Evolutionary conservation across 2,888 invertebrate species (phyloP), one percentile per base, ranked within the genome.

Genomic region (Antitype chi): DNA sequence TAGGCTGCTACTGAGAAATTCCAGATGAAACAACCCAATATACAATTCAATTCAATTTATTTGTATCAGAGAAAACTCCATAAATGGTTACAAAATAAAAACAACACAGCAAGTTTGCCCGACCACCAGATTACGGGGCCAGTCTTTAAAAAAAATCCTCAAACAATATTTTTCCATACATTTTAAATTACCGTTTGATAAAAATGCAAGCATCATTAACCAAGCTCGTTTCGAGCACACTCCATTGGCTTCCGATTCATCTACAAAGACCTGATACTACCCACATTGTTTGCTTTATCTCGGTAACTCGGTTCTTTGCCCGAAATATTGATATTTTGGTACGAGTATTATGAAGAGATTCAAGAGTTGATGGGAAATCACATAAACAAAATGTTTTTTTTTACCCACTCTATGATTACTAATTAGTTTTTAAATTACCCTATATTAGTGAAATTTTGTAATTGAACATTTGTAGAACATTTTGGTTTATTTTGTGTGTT

Each of bases 121-220:
- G n/a, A n/a, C 28, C 20, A 11, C 28, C 20, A 28, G 28, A 28
- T 11, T 2, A 25, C 20, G 20, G 9, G 28, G 23, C 20, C 9
- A 28, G 11, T 28, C 6, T 28, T 20, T 60, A 38, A 15, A 38
- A 60, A 60, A 38, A 20, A 15, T 9, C 32, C 2, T 55, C n/a
- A 15, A 43, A 57, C 52, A 47, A 77, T 59, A 32, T 57, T 57
- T 49, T 49, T 11, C 17, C 17, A 76, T 38, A 25, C 13, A 73
- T 70, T 70, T 63, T 11, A 75, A 76, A 64, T 38, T 13, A 38
- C 32, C 28, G 49, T 84, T 74, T 66, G 49, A 72, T 70, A 69
- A 43, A 59, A 83, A n/a, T 55, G 71, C 68, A 74, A 59, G 86
- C 49, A 53, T 83, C 86, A 83, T 84, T 82, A 66, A 49, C 47